Percentiles rank a stretch among this genome's conserved stretches.
phyloP scores from a whole-genome alignment of 2,888 invertebrate species.

The Drosophila barbarae region DNA sequence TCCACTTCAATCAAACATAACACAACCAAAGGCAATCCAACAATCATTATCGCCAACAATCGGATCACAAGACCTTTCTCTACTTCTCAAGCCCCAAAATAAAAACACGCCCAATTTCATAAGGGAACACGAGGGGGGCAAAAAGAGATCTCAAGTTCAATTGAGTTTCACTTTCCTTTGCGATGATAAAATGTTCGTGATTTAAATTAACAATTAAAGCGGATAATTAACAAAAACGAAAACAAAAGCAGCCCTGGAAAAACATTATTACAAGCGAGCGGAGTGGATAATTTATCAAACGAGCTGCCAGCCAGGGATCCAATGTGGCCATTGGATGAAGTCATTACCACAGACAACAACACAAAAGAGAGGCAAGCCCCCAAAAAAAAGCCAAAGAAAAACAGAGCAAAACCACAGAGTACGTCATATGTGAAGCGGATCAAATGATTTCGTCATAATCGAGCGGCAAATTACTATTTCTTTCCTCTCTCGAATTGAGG shows the following conservation, averaged over 20 bases:
- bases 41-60: slow-evolving; percentile 18
- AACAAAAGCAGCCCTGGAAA: slow-evolving; percentile 43
- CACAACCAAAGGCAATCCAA: slow-evolving; percentile 14
- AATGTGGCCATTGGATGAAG: slow-evolving; percentile 45
- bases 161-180: slow-evolving; percentile 60
- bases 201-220: slow-evolving; percentile 67
- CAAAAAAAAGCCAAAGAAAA: slow-evolving; percentile 7
- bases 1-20: slow-evolving; percentile 2
- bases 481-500: slow-evolving; percentile 14
- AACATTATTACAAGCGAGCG: slow-evolving; percentile 52
- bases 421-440: slow-evolving; percentile 49
- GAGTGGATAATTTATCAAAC: slow-evolving; percentile 42
- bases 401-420: slow-evolving; percentile 14
- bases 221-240: slow-evolving; percentile 66
- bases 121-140: slow-evolving; percentile 9
- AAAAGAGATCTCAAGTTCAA: slow-evolving; percentile 41
- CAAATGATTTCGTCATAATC: slow-evolving; percentile 55
- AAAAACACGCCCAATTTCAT: slow-evolving; percentile 32
- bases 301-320: slow-evolving; percentile 19
- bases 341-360: slow-evolving; percentile 66
- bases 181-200: slow-evolving; percentile 29
- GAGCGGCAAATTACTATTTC: slow-evolving; percentile 36
- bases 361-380: slow-evolving; percentile 31
- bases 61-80: slow-evolving; percentile 30
- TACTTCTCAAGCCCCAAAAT: neutral